Evolutionary conservation across 2,113 vertebrate genomes (phyloP), one percentile per base, ranked within the genome.

Genomic region (Corynorhinus townsendii): DNA sequence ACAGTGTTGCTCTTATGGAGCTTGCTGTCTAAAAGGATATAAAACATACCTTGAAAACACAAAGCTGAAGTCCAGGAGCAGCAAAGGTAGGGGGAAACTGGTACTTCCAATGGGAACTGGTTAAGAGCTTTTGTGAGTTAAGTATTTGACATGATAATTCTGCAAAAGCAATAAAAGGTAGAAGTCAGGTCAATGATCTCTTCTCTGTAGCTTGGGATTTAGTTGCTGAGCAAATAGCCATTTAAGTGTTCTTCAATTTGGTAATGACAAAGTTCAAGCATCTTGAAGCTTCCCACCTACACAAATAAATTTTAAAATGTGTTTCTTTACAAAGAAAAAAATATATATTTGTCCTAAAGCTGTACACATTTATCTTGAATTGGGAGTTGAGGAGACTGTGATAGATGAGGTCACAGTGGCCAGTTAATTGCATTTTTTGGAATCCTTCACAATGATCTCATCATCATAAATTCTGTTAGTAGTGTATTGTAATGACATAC

Each of bases 401-500:
- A 86, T 28, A 89, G 84, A 93, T 76, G 69, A 96, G 77, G 35
- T 80, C 82, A 96, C 38, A 81, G 43, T 30, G 77, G 15, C 54
- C 79, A 86, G 12, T 26, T 92, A 64, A 8, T 0, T 62, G 86
- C 92, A 93, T 56, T 85, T 88, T 96, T 97, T 11, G 68, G 77
- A 77, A 93, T 49, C 92, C 87, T 47, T 88, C 2, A 71, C 89
- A 96, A 96, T 94, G 81, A 81, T 20, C 83, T 72, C 86, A 91
- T 92, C 3, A 0, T 69, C n/a, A 26, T 83, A 88, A 91, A 90
- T 92, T 94, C 64, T 52, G 71, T 64, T 38, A 14, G 30, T 88
- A 12, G 75, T 97, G 96, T 94, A 80, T 86, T 95, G 15, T 45
- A 89, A 91, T 14, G 52, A 10, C 71, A 96, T 93, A 95, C 91